Base-by-base conservation (phyloP, 1,140 invertebrate species). In the Penaeus japonicus region DNA sequence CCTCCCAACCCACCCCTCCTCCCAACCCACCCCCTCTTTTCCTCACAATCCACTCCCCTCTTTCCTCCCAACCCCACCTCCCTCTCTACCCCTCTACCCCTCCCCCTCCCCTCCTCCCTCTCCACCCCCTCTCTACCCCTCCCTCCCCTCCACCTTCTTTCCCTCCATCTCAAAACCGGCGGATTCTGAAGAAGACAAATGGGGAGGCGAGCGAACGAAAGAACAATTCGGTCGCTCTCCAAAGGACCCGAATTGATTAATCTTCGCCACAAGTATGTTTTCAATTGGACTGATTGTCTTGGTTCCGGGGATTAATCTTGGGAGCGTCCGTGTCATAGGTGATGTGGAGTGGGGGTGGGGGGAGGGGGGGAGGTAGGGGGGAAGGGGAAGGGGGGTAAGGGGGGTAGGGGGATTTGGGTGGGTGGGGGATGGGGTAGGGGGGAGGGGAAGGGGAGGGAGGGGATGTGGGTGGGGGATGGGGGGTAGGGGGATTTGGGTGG, bases 181-280 rank as follows among this genome's bases (percentile, higher is more conserved):
- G 73, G 35, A 70, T 70, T 10, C 80, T 88, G 86, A 88, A 59
- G 86, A 88, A 88, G 86, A 88, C 80, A 83, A 88, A 88, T 88
- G 86, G 86, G 83, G 86, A 78, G 86, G 86, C 73, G 86, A 88
- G 86, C 80, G 62, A 54, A 88, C 73, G 86, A 88, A 88, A 88
- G 86, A 88, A 88, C 86, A 88, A 88, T 88, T 84, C 86, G 62
- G 53, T 47, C 65, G 83, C 62, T 65, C 86, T 84, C 83, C 80
- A 88, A 88, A 88, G 75, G 86, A 82, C 75, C 83, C 79, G 59
- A 70, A 88, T 88, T 88, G 86, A 88, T 88, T 84, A 88, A 88
- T 88, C 86, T 88, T 30, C 77, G 73, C 81, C 80, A 27, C 86
- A 73, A 75, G 70, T 57, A 82, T 88, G 86, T 88, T 88, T 88